Conservation (phyloP, 1,140 invertebrate species). For the Wiebesia pumilae region DNA sequence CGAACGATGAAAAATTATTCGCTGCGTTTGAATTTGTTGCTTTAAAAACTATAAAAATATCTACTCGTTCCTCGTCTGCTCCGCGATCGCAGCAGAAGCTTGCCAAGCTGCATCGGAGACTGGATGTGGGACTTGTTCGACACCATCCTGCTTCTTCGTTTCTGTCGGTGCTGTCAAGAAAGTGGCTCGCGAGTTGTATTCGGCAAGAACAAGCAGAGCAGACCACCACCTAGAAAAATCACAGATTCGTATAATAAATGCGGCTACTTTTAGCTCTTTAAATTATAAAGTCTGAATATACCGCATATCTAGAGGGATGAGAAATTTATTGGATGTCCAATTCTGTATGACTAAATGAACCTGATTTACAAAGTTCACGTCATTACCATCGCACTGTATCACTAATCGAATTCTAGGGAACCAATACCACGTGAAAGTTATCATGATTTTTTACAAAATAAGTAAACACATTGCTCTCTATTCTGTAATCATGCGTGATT, state of each 20-base stretch:
- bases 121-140: constrained; percentile 18
- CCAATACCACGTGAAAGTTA: too few relatives aligned
- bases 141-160: constrained; percentile 21
- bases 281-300: too few relatives aligned
- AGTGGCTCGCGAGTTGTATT: constrained; percentile 89
- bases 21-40: constrained; percentile 13
- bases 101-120: not conserved
- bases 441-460: too few relatives aligned
- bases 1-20: constrained; percentile 34
- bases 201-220: constrained; percentile 88
- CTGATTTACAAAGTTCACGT: too few relatives aligned
- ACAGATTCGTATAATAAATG: not conserved
- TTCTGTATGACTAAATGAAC: too few relatives aligned
- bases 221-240: constrained; percentile 80
- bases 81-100: not conserved
- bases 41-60: constrained; percentile 42
- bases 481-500: too few relatives aligned
- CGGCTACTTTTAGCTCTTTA: too few relatives aligned
- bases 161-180: constrained; percentile 76
- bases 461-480: too few relatives aligned
- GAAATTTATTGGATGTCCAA: too few relatives aligned
- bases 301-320: too few relatives aligned
- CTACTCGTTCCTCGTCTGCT: constrained; percentile 16
- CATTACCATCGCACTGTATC: too few relatives aligned
- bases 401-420: too few relatives aligned